Evolutionary conservation across 1,140 invertebrate species (phyloP).

Genomic region (Helicoverpa armigera): DNA sequence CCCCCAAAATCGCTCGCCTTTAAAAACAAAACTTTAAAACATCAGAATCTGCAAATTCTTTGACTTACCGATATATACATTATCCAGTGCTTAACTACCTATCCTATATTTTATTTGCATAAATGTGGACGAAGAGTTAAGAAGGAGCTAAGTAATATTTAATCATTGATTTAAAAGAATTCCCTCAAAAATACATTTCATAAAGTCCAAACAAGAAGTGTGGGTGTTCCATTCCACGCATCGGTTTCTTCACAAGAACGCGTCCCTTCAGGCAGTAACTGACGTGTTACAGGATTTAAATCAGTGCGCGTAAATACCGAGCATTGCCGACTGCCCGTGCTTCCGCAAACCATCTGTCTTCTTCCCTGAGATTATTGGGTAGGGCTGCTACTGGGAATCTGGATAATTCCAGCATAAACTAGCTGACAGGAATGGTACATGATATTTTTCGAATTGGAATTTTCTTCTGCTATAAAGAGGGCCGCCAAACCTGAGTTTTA

Average conservation of each 20-base stretch:
- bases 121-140: too few species aligned
- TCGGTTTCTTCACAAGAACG: slow-evolving; percentile 10
- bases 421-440: not conserved
- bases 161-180: not conserved
- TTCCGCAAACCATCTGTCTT: slow-evolving; percentile 74
- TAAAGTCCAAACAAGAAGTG: not conserved
- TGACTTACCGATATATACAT: too few species aligned
- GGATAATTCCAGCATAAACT: not conserved
- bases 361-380: slow-evolving; percentile 51
- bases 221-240: not conserved
- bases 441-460: too few species aligned
- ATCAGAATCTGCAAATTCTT: too few species aligned
- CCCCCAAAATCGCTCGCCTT: too few species aligned
- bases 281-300: slow-evolving; percentile 61
- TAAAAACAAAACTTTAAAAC: too few species aligned
- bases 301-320: slow-evolving; percentile 63
- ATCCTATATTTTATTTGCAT: too few species aligned
- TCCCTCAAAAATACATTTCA: not conserved
- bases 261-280: slow-evolving; percentile 17
- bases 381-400: slow-evolving; percentile 56
- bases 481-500: too few species aligned
- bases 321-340: slow-evolving; percentile 47
- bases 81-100: too few species aligned
- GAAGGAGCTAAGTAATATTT: too few species aligned
- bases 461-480: too few species aligned